Percentiles rank a stretch among this genome's conserved stretches.
Evolutionary conservation across 1,140 invertebrate species (phyloP).

Genomic region (Chironomus striatipennis): DNA sequence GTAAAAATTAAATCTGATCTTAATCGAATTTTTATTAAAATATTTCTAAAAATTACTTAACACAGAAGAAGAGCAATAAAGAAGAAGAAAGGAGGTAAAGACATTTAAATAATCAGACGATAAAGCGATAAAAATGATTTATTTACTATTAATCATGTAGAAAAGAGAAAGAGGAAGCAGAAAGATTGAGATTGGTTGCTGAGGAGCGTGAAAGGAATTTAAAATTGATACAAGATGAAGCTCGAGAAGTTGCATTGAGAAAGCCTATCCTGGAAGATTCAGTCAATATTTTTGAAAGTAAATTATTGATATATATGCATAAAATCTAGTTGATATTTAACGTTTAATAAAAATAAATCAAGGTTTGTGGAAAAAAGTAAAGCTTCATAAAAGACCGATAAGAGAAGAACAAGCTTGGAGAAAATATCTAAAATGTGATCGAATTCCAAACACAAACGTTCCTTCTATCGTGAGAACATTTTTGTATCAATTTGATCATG

Average conservation of each 20-base stretch:
- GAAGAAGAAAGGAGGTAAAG: too few species aligned
- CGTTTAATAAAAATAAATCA: neutral
- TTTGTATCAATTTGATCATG: neutral
- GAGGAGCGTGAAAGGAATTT: neutral
- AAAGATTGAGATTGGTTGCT: neutral
- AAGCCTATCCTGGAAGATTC: neutral
- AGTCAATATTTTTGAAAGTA: neutral
- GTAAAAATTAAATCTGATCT: too few species aligned
- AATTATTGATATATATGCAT: neutral
- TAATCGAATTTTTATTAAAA: too few species aligned
- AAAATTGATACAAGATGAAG: neutral
- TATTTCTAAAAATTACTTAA: too few species aligned
- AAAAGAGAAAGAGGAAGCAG: neutral
- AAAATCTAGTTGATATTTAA: neutral
- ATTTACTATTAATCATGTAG: neutral
- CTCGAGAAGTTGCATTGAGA: neutral
- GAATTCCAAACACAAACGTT: neutral
- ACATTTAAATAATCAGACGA: too few species aligned
- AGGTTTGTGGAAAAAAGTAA: neutral
- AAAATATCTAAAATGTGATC: neutral
- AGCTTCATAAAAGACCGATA: neutral
- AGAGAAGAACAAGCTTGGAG: neutral
- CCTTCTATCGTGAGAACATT: neutral
- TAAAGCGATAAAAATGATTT: too few species aligned
- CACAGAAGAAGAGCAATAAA: too few species aligned